Evolutionary conservation across 1,140 invertebrate species (phyloP), one percentile per base, ranked within the genome.

Genomic region (Cyrtorhinus lividipennis): DNA sequence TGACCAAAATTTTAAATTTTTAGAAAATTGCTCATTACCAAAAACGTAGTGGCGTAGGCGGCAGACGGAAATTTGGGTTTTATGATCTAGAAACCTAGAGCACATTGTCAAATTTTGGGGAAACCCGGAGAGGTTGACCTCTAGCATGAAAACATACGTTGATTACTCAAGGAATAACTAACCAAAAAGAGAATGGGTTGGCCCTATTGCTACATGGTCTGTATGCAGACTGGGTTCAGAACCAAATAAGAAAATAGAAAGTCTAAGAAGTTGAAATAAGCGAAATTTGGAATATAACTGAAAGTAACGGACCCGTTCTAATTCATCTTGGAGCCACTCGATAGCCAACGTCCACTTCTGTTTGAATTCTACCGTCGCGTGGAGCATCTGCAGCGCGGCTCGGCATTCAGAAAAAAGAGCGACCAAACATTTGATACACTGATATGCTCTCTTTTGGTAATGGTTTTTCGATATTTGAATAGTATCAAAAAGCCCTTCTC

Each of bases 371-470:
- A 79, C 75, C 73, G 85, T 87, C 15, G 79, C 80, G 69, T 87
- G 81, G 48, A 95, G 76, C 73, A 94, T 83, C 62, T 81, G 78
- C 69, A 88, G 79, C 1, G 87, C 87, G 26, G 79, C 72, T 25
- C 80, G 81, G 73, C 89, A 92, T 68, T 89, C 88, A 66, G 83
- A 84, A 76, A 97, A 95, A 24, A 97, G 77, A 62, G 85, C 82
- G 23, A 95, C 93, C 76, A 97, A 81, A 72, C 91, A 91, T 76
- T 98, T 97, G 30, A 97, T 94, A 73, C 94, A 96, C 72, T 95
- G 92, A 76, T 98, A 98, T 30, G 92, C 91, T 66, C 93, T 77
- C 75, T 97, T 97, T 73, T 97, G 93, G 73, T 96, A 95, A 76
- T 95, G 91, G 67, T 86, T 90, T 72, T 95, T 95, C 25, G 89